Percentiles rank a stretch among this genome's conserved stretches.
Conservation (phyloP, 2,113 vertebrate species). For the Pluvianellus socialis region DNA sequence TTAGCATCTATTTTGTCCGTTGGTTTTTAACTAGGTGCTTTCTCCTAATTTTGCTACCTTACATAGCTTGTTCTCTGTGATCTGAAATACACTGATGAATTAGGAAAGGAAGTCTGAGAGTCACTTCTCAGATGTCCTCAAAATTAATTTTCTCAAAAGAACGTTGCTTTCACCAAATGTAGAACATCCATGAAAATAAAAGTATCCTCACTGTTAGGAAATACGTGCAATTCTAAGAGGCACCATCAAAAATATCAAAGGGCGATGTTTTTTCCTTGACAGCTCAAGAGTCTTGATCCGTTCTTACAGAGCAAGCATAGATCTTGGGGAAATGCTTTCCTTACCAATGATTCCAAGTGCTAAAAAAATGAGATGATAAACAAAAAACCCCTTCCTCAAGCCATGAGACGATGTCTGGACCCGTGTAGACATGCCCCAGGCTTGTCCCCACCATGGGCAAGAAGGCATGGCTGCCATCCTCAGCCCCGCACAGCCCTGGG, state of each 20-base stretch:
- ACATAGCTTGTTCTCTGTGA: neutral
- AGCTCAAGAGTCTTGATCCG: neutral
- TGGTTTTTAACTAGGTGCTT: neutral
- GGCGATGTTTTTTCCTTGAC: neutral
- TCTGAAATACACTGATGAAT: neutral
- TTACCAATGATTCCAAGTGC: neutral
- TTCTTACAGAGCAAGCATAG: neutral
- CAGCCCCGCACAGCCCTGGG: neutral
- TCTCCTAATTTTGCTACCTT: neutral
- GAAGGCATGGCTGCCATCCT: neutral
- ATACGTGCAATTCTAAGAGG: neutral
- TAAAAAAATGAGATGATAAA: neutral
- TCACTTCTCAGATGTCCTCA: neutral
- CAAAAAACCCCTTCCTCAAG: neutral
- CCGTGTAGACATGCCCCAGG: accelerated
- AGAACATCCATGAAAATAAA: neutral
- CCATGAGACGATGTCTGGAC: neutral
- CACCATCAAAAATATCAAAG: neutral
- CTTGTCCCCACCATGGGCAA: accelerated
- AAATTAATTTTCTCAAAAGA: neutral
- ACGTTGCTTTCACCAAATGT: neutral
- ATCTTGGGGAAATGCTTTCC: neutral
- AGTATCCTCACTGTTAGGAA: neutral
- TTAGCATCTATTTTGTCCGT: neutral
- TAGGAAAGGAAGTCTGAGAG: neutral